A percentile compares a stretch with the other conserved stretches of the same genome.
Evolutionary conservation across 1,140 invertebrate genomes (phyloP).

Genomic region (Chionoecetes opilio): DNA sequence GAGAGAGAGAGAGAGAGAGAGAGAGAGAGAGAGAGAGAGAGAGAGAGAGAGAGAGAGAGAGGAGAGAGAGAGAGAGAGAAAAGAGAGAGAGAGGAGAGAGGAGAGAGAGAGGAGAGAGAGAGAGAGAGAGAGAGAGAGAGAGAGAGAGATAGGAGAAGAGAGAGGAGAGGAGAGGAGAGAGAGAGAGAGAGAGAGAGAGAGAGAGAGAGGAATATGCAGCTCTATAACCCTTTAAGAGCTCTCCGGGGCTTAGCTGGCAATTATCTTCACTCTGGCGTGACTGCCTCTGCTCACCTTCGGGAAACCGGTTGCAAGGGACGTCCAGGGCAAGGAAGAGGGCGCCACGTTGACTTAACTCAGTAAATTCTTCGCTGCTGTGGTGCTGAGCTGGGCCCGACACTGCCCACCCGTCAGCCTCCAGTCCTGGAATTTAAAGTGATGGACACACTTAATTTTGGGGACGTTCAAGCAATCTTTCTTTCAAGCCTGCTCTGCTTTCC

Average conservation of each 20-base stretch:
- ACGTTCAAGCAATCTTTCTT: neutral
- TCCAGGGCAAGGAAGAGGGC: neutral
- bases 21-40: neutral
- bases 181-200: neutral
- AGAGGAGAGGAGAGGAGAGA: neutral
- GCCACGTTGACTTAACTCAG: neutral
- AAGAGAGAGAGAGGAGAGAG: too few relatives aligned
- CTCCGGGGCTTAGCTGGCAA: neutral
- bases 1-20: conserved; percentile 27
- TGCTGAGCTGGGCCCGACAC: neutral
- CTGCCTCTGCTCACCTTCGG: neutral
- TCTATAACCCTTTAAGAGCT: neutral
- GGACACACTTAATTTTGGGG: neutral
- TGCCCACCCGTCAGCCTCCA: neutral
- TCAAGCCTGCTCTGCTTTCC: neutral
- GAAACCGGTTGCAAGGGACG: neutral
- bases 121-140: conserved; percentile 21
- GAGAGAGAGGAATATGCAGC: neutral
- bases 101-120: too few relatives aligned
- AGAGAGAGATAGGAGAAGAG: neutral
- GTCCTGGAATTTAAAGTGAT: neutral
- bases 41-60: too few relatives aligned
- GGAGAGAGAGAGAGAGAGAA: too few relatives aligned
- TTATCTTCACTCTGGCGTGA: conserved; percentile 18
- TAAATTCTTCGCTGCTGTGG: neutral